Evolutionary conservation across 2,113 vertebrate species (phyloP), one percentile per base, ranked within the genome.

Genomic region (Actenoides hombroni): DNA sequence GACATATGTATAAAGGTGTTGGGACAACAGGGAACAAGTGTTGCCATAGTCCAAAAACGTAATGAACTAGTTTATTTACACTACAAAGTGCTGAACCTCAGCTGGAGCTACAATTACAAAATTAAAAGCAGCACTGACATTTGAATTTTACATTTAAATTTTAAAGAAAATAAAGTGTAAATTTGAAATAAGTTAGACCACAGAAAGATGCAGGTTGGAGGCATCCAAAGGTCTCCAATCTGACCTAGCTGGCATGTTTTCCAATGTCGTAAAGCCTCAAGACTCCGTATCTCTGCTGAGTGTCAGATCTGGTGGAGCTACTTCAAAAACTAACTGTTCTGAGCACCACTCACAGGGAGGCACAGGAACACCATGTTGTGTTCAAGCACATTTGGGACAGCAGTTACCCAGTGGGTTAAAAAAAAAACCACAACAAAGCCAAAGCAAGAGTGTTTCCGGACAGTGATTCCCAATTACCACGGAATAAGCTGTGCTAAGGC

Each of bases 1-100:
- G 0, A 10, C 20, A 8, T 35, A 23, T 2, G 0, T 33, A 17
- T 8, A 16, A 29, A 74, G 57, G 39, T 1, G 0, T 49, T 42
- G 53, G 37, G 44, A 48, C 25, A 56, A 71, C 48, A 49, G 40
- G 57, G 16, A 64, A 18, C 19, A 35, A 56, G 14, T 3, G 4
- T 40, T 48, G 54, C 37, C 12, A 10, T 31, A 51, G 61, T 63
- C 16, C 35, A 70, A 40, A 74, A 70, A 17, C 9, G 5, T 13
- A 64, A 83, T 9, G 16, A 73, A 16, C 8, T n/a, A 3, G 4
- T 35, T 77, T 44, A 16, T 48, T 65, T n/a, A 28, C 9, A 10
- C 60, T 53, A 46, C 31, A 11, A 28, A 65, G 28, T 0, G 0
- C n/a, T 59, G 20, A 86, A 33, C 51, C 70, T 49, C 48, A 42